Evolutionary conservation across 2,113 vertebrate species (phyloP).

Genomic region (Lagopus leucura): DNA sequence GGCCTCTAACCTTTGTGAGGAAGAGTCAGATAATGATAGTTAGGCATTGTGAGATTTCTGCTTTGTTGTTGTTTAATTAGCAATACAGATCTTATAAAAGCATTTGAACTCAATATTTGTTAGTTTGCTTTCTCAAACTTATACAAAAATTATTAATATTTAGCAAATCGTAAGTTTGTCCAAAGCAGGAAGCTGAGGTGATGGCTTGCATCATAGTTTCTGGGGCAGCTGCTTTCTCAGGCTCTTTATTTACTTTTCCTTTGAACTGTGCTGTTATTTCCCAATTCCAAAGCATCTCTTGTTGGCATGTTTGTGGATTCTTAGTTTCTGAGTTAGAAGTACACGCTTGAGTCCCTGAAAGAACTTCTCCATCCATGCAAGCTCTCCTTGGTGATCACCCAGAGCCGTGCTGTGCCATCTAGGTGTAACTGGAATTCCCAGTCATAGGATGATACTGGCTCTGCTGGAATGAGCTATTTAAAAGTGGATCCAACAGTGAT

Average conservation of each 20-base stretch:
- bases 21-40: background rate
- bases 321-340: background rate
- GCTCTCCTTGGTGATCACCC: background rate
- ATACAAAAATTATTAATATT: background rate
- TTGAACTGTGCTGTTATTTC: background rate
- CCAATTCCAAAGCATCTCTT: background rate
- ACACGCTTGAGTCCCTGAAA: background rate
- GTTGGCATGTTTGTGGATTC: background rate
- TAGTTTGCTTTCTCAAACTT: background rate
- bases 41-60: background rate
- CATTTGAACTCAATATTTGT: background rate
- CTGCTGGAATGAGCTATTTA: background rate
- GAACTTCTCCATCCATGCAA: background rate
- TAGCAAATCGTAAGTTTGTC: background rate
- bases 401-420: background rate
- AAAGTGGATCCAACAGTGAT: background rate
- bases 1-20: background rate
- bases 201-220: background rate
- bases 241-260: background rate
- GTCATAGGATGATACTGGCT: background rate
- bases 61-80: background rate
- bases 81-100: background rate
- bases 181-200: background rate
- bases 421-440: background rate
- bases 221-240: background rate